A percentile compares a stretch with the other conserved stretches of the same genome.
Conservation (phyloP, 2,797 vertebrate genomes). For the Selene dorsalis region DNA sequence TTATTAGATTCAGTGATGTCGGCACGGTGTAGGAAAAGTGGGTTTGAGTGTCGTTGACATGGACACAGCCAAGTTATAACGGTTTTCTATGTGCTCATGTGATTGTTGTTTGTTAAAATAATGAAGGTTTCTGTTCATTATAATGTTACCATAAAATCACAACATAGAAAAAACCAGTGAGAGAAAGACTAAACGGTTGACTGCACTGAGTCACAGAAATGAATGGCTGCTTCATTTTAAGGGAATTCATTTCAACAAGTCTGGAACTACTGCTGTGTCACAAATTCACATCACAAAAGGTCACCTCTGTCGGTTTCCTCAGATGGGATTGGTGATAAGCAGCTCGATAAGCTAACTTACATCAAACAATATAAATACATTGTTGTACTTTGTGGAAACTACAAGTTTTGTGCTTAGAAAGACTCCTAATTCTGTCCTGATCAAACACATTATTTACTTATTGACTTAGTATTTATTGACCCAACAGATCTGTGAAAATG, state of each 20-base stretch:
- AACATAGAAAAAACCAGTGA: background rate
- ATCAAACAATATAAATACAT: background rate
- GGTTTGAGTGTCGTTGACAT: background rate
- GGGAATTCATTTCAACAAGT: background rate
- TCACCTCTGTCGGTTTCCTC: background rate
- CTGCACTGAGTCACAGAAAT: background rate
- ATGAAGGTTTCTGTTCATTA: background rate
- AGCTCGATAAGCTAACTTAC: background rate
- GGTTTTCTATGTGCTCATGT: background rate
- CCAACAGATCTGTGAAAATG: background rate
- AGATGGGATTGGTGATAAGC: background rate
- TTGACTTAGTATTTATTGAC: no score
- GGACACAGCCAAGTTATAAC: background rate
- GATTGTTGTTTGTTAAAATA: background rate
- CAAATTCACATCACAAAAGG: background rate
- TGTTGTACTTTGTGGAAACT: background rate
- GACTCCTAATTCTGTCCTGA: background rate
- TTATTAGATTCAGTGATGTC: no score
- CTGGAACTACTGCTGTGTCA: conserved; percentile 1
- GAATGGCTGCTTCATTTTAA: background rate
- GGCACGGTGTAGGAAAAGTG: no score
- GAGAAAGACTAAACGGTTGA: background rate
- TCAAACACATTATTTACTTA: background rate
- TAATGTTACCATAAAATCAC: no score
- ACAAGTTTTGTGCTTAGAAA: background rate